phyloP scores from a whole-genome alignment of 1,140 invertebrate genomes.

The Heliconius nattereri region DNA sequence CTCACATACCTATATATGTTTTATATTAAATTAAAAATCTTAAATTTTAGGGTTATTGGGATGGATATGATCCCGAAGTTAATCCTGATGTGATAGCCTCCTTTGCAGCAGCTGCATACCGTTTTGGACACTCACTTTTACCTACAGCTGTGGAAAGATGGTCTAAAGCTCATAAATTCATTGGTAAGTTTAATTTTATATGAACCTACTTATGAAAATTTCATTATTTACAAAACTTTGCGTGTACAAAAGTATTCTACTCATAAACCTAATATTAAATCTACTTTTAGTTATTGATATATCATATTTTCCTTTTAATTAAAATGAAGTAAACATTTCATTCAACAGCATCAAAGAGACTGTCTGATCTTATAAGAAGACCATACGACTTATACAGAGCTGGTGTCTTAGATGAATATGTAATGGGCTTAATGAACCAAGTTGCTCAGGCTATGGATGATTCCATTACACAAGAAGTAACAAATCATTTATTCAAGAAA shows the following conservation, averaged over 20 bases:
- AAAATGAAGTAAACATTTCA: neutral
- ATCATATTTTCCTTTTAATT: neutral
- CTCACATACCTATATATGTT: neutral
- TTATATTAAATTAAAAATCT: neutral
- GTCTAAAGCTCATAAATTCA: constrained; percentile 96
- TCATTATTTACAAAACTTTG: too few species aligned
- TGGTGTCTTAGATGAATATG: constrained; percentile 94
- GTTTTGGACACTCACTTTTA: constrained; percentile 94
- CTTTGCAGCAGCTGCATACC: constrained; percentile 93
- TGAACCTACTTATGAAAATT: too few species aligned
- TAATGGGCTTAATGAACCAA: constrained; percentile 96
- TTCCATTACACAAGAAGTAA: constrained; percentile 95
- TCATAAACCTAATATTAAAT: neutral
- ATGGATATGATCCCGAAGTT: constrained; percentile 91
- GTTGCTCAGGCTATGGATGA: constrained; percentile 97
- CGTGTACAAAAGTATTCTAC: neutral
- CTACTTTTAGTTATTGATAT: neutral
- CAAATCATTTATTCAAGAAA: constrained; percentile 95
- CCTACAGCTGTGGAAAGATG: constrained; percentile 94
- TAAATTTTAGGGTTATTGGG: constrained; percentile 89
- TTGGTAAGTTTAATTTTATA: constrained; percentile 82
- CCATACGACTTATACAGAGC: constrained; percentile 95
- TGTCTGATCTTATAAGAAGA: constrained; percentile 93
- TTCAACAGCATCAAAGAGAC: constrained; percentile 89
- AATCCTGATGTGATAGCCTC: constrained; percentile 93